phyloP scores from a whole-genome alignment of 2,797 vertebrate species.

The Decapterus maruadsi region DNA sequence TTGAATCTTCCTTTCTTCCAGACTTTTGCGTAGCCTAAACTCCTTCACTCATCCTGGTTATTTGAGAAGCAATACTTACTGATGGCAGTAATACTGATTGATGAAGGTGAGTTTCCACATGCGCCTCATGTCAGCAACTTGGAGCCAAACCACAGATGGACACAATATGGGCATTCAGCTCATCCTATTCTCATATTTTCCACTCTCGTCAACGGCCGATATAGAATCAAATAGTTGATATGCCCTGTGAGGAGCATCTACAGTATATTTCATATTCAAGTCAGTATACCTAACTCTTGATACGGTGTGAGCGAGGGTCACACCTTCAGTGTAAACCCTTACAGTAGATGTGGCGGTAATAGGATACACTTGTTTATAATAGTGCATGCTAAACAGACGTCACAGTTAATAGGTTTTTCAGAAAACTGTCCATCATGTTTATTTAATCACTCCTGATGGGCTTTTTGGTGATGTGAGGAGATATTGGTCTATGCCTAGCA shows the following conservation, averaged over 20 bases:
- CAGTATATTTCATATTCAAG: slow-evolving; percentile 28
- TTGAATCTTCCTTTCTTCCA: slow-evolving; percentile 48
- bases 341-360: slow-evolving; percentile 37
- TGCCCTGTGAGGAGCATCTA: not conserved
- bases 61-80: slow-evolving; percentile 56
- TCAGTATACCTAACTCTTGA: not conserved
- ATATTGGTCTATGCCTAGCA: slow-evolving; percentile 76
- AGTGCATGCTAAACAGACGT: slow-evolving; percentile 59
- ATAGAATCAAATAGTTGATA: slow-evolving; percentile 11
- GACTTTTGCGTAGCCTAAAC: slow-evolving; percentile 43
- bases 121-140: slow-evolving; percentile 31
- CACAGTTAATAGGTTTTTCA: slow-evolving; percentile 58
- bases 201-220: slow-evolving; percentile 7
- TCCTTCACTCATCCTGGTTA: slow-evolving; percentile 42
- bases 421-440: slow-evolving; percentile 75
- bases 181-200: slow-evolving; percentile 45
- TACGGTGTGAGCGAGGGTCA: not conserved
- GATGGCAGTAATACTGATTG: slow-evolving; percentile 56
- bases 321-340: slow-evolving; percentile 21
- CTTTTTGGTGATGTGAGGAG: slow-evolving; percentile 71
- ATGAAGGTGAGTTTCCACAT: slow-evolving; percentile 59
- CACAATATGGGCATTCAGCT: slow-evolving; percentile 35
- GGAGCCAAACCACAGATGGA: slow-evolving; percentile 53
- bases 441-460: slow-evolving; percentile 81
- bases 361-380: slow-evolving; percentile 16